Evolutionary conservation across 2,797 vertebrate genomes (phyloP).

Genomic region (Pangasius mekongensis): DNA sequence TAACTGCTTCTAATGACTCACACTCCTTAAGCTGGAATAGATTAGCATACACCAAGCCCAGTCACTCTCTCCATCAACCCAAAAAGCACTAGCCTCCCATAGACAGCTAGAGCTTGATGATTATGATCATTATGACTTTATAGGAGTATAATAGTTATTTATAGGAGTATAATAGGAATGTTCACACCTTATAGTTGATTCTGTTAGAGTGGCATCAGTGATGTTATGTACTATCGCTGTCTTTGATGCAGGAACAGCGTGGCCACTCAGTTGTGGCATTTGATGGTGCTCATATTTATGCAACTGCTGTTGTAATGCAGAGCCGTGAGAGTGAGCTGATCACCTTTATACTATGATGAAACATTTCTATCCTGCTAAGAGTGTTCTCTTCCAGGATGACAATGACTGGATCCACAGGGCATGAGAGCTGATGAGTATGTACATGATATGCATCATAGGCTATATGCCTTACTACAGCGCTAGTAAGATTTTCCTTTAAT

Average conservation of each 20-base stretch:
- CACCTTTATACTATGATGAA: background rate
- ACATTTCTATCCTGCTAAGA: background rate
- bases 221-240: background rate
- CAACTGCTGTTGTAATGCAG: background rate
- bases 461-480: background rate
- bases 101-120: background rate
- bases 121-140: background rate
- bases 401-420: background rate
- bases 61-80: background rate
- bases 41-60: slow-evolving; percentile 44
- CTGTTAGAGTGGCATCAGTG: no score
- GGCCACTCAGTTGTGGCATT: background rate
- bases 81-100: background rate
- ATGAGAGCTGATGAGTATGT: background rate
- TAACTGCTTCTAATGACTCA: slow-evolving; percentile 60
- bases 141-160: background rate
- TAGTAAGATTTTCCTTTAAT: background rate
- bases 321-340: background rate
- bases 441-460: background rate
- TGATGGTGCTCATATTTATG: background rate
- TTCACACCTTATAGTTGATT: background rate
- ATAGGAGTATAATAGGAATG: background rate
- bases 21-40: slow-evolving; percentile 57
- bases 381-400: background rate
- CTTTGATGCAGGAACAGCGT: no score